These are phyloP conservation scores for Masticophis lateralis DNA, from an alignment of 2,797 vertebrate species.

Conservation along the genomic window DNA sequence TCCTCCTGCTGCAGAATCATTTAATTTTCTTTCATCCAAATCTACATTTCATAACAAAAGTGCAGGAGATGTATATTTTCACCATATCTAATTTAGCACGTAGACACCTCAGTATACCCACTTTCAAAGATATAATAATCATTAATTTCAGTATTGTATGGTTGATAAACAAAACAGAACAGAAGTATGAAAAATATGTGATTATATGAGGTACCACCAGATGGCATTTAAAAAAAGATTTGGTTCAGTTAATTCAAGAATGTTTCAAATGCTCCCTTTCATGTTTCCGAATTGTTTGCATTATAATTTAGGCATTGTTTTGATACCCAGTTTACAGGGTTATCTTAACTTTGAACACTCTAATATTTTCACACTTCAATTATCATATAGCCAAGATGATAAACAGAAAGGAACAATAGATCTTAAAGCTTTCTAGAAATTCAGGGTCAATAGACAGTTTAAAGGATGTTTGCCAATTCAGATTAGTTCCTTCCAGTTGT, in stretches of 20 bases:
- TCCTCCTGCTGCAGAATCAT: background rate
- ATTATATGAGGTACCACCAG: constrained; percentile 15
- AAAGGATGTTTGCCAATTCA: background rate
- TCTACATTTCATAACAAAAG: background rate
- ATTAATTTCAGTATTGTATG: background rate
- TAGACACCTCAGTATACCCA: background rate
- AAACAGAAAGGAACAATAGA: background rate
- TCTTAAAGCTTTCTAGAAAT: background rate
- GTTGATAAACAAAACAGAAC: background rate
- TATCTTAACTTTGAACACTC: background rate
- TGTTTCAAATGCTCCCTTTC: background rate
- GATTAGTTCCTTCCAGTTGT: background rate
- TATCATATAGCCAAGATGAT: background rate
- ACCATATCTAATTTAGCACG: background rate
- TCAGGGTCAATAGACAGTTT: background rate
- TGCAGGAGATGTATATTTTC: background rate
- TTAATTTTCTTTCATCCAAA: background rate
- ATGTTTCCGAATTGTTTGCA: background rate
- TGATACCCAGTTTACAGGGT: background rate
- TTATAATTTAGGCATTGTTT: background rate
- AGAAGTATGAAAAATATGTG: background rate
- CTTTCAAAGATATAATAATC: background rate
- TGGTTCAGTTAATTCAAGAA: background rate
- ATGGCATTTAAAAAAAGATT: background rate
- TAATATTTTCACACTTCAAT: background rate